Conservation (phyloP, 2,888 invertebrate species). For the Incurvaria masculella region DNA sequence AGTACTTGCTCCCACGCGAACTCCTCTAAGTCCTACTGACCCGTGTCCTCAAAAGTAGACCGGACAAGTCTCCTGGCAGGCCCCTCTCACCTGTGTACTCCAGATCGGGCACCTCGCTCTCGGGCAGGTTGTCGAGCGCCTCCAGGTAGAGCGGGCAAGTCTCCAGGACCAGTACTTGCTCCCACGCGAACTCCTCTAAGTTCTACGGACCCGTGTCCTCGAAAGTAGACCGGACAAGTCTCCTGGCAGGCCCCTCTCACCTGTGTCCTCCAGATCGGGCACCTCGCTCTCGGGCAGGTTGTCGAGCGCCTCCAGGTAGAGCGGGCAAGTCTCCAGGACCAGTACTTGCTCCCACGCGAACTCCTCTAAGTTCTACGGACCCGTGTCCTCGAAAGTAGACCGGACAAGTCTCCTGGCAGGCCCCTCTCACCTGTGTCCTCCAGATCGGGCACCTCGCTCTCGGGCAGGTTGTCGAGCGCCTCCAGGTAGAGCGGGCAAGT, state of each 20-base stretch:
- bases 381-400: constrained; percentile 13
- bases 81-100: no score
- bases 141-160: constrained; percentile 12
- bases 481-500: constrained; percentile 12
- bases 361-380: constrained; percentile 12
- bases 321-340: constrained; percentile 13
- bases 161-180: no score
- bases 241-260: no score
- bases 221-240: constrained; percentile 11
- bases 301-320: constrained; percentile 13
- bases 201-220: constrained; percentile 13
- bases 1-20: no score
- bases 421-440: no score
- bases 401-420: constrained; percentile 14
- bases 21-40: constrained; percentile 12
- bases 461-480: constrained; percentile 14
- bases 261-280: no score
- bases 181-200: constrained; percentile 14
- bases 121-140: constrained; percentile 14
- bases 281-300: constrained; percentile 14
- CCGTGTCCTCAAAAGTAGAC: constrained; percentile 13
- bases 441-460: constrained; percentile 15
- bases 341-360: no score
- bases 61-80: constrained; percentile 14
- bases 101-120: constrained; percentile 15